A percentile compares a stretch with the other conserved stretches of the same genome.
phyloP scores from a whole-genome alignment of 2,113 vertebrate genomes.

The Phalacrocorax brasilianus region DNA sequence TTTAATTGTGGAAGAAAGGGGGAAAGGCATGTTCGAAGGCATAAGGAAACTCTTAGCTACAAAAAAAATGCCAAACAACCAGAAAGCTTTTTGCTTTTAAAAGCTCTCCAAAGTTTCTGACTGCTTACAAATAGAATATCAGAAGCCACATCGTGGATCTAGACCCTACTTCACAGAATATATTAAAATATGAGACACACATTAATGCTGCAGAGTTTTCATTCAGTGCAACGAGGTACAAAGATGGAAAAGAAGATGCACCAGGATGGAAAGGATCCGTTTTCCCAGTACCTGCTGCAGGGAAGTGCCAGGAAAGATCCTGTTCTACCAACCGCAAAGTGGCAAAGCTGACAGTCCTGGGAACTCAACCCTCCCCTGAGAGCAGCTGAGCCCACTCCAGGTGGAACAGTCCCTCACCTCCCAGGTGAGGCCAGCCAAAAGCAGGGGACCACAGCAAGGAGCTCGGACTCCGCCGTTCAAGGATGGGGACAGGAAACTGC shows the following conservation, averaged over 20 bases:
- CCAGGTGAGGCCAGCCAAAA: background rate
- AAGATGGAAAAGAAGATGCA: background rate
- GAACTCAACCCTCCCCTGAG: background rate
- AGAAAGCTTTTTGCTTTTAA: background rate
- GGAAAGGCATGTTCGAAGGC: background rate
- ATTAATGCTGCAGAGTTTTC: background rate
- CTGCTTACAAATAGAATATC: background rate
- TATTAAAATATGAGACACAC: background rate
- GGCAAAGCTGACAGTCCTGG: background rate
- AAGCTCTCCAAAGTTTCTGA: background rate
- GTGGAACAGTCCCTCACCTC: background rate
- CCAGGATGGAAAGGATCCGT: background rate
- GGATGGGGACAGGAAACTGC: background rate
- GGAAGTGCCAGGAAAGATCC: background rate
- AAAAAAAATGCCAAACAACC: background rate
- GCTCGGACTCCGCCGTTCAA: background rate
- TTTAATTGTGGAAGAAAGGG: background rate
- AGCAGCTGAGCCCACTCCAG: background rate
- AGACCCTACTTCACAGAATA: background rate
- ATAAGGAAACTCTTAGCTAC: background rate
- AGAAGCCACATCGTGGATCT: background rate
- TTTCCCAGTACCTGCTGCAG: background rate
- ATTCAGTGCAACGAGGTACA: background rate
- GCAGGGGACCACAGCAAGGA: background rate
- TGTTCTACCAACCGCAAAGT: background rate